These are phyloP conservation scores for Drosophila anomalata DNA, from an alignment of 2,888 invertebrate species.

Conservation along the genomic window DNA sequence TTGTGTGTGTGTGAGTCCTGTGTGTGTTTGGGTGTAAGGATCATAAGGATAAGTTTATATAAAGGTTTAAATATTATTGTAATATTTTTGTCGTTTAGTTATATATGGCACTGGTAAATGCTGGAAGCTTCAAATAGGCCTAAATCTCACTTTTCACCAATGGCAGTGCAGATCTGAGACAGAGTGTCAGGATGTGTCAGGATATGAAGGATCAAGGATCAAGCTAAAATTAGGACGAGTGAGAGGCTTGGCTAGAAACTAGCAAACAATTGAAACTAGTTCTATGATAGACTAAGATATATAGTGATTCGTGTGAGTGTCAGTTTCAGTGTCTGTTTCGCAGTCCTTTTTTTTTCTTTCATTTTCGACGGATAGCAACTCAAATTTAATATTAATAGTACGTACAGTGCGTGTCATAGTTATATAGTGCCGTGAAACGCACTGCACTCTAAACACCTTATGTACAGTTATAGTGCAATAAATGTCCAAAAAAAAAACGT, in stretches of 20 bases:
- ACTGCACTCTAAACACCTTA: constrained; percentile 29
- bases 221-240: not conserved
- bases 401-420: not conserved
- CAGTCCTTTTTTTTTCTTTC: constrained; percentile 18
- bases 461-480: constrained; percentile 40
- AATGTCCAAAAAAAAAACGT: constrained; percentile 16
- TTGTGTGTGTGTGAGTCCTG: constrained; percentile 9
- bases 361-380: constrained; percentile 26
- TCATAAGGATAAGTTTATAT: constrained; percentile 27
- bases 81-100: not conserved
- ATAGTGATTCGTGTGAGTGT: constrained; percentile 11
- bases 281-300: constrained; percentile 29
- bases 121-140: constrained; percentile 46
- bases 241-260: not conserved
- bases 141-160: constrained; percentile 42
- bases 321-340: constrained; percentile 2
- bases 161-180: constrained; percentile 40
- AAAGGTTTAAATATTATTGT: constrained; percentile 17
- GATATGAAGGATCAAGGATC: constrained; percentile 18
- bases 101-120: constrained; percentile 48
- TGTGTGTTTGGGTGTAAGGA: not conserved
- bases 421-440: constrained; percentile 9
- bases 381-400: constrained; percentile 25
- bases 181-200: constrained; percentile 1
- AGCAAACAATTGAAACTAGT: constrained; percentile 30